These are phyloP conservation scores for Microctonus hyperodae DNA, from an alignment of 2,888 invertebrate species.

Conservation along the genomic window DNA sequence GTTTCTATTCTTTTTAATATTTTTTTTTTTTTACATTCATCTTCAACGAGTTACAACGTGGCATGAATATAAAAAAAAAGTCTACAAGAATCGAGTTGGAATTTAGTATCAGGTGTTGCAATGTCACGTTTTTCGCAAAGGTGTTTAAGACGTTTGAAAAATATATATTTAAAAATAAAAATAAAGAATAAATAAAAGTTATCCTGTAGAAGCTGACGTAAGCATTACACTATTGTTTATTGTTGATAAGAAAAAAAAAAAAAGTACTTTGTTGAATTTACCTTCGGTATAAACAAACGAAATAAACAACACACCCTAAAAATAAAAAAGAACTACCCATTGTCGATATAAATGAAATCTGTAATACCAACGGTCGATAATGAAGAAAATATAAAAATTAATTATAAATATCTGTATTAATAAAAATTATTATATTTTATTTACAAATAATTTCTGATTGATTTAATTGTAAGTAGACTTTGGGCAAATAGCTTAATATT, in stretches of 20 bases:
- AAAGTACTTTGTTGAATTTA: not conserved
- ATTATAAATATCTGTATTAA: not conserved
- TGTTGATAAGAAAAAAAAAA: not conserved
- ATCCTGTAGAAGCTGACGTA: not conserved
- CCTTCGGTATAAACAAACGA: not conserved
- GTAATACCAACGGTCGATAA: slow-evolving; percentile 6
- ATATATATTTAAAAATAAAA: too few relatives aligned
- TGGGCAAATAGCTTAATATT: too few relatives aligned
- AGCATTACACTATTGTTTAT: not conserved
- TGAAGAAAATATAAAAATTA: not conserved
- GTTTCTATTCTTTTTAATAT: not conserved
- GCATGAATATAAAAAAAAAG: slow-evolving; percentile 23
- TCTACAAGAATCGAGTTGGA: slow-evolving; percentile 20
- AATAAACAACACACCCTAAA: not conserved
- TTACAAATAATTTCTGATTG: too few relatives aligned
- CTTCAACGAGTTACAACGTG: slow-evolving; percentile 6
- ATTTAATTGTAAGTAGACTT: too few relatives aligned
- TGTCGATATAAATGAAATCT: not conserved
- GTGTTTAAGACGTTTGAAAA: not conserved
- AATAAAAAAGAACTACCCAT: not conserved
- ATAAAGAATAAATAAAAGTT: not conserved
- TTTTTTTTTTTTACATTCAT: not conserved
- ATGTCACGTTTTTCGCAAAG: not conserved
- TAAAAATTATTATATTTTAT: too few relatives aligned
- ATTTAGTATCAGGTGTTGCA: slow-evolving; percentile 13